phyloP scores from a whole-genome alignment of 2,888 invertebrate genomes.

The Oxyteleia sp. region DNA sequence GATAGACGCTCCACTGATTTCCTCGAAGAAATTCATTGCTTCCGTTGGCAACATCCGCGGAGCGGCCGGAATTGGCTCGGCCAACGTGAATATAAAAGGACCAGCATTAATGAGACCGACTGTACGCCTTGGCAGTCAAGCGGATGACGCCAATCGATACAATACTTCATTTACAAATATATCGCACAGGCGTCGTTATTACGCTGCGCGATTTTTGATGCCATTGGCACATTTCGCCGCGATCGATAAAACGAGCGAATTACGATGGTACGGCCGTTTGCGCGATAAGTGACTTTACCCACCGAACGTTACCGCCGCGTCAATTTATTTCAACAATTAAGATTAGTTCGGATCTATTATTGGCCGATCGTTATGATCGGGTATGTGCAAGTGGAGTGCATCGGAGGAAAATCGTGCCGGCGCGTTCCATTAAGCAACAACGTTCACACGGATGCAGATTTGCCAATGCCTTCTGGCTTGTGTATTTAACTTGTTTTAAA shows the following conservation, averaged over 20 bases:
- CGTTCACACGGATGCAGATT: too few relatives aligned
- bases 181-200: conserved; percentile 45
- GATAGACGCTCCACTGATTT: too few relatives aligned
- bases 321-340: conserved; percentile 41
- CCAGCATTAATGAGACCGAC: too few relatives aligned
- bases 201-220: conserved; percentile 52
- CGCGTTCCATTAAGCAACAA: too few relatives aligned
- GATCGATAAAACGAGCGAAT: conserved; percentile 59
- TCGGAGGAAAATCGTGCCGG: too few relatives aligned
- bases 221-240: conserved; percentile 51
- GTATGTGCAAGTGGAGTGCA: too few relatives aligned
- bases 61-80: too few relatives aligned
- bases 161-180: conserved; percentile 64
- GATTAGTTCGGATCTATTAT: conserved; percentile 15
- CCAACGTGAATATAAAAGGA: too few relatives aligned
- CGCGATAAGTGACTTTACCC: conserved; percentile 40
- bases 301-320: conserved; percentile 27
- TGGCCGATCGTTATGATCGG: conserved; percentile 31
- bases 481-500: too few relatives aligned
- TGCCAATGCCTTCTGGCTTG: too few relatives aligned
- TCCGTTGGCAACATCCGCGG: too few relatives aligned
- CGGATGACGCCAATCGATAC: conserved; percentile 65
- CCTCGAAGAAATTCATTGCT: too few relatives aligned
- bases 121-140: conserved; percentile 51
- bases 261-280: conserved; percentile 21